Evolutionary conservation across 2,113 vertebrate genomes (phyloP), one percentile per base, ranked within the genome.

Genomic region (Trochalopteron elliotii): DNA sequence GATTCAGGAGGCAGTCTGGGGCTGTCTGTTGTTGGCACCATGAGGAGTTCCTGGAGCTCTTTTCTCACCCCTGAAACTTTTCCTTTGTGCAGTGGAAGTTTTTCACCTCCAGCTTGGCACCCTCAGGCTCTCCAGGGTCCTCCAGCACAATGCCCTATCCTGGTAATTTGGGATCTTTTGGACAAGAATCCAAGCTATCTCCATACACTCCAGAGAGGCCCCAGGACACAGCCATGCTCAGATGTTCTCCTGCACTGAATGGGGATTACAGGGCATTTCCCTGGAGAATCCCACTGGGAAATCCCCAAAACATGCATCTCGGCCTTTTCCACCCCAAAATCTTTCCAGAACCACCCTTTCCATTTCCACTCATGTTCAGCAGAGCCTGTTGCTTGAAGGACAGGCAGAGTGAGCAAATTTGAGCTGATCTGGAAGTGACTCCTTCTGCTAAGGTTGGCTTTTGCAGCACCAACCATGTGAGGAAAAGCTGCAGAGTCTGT

Each of bases 391-490:
- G 44, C 17, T 57, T 37, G 28, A 52, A 28, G 24, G 37, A 10
- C 21, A 45, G 37, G 23, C 39, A 76, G 59, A 45, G n/a, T 21
- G 60, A 96, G 47, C 9, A 80, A 55, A 65, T 35, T 15, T 3
- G 42, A 44, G 35, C 39, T 39, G 69, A 7, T 35, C 28, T 64
- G 45, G 40, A 68, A 67, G 55, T 35, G 71, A 24, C 24, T 83
- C 16, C 44, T 69, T n/a, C 11, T 19, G n/a, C 30, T 68, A 68
- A 67, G 24, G 28, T 57, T 83, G 83, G 33, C 24, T 86, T 69
- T 63, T 39, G 30, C 28, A 45, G 33, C 20, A 55, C 25, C 27
- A 47, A 2, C 12, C 2, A 0, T 0, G 2, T 20, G 27, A 81
- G 47, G 30, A 83, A 42, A 81, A 83, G 22, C 69, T 83, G 21